Base-by-base conservation (phyloP, 2,113 vertebrate genomes). In the Henicopernis longicauda region DNA sequence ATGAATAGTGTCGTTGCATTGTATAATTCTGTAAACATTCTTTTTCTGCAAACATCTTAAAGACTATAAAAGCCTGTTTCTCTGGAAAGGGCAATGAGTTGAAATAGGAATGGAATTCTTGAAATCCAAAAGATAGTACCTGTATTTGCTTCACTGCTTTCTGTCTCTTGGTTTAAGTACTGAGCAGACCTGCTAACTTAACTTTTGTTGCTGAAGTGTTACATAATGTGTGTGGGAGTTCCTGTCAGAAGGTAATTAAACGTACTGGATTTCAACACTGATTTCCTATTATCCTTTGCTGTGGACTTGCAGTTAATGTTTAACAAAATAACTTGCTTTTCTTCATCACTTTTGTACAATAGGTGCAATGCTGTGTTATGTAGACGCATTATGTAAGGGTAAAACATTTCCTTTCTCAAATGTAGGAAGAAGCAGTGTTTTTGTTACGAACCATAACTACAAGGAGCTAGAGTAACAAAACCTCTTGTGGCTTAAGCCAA, bases 201-300 rank as follows among this genome's bases (percentile, higher is more conserved):
- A 76, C 52, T 79, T 84, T 54, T 84, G 49, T 86, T 82, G 66
- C 84, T 92, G 58, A 66, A 47, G 55, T 38, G 58, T 95, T 95
- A 45, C 8, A 8, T 90, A 93, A 82, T 4, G 47, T 93, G 85
- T 65, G 92, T 40, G n/a, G 78, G 96, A 82, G 90, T 85, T 94
- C 71, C 70, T 95, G 90, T 91, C 95, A 96, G 36, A 69, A 89
- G 57, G 62, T 85, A 67, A 80, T 87, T 90, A 72, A 69, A 7
- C 23, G 67, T 81, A 32, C 90, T 82, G 66, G 61, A 21, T 91
- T 97, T 73, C 70, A 96, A 84, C 89, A 71, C 83, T 36, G 69
- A 63, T 90, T 91, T 97, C 58, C 71, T 97, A 13, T 96, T 94
- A 62, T 69, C 71, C 67, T 95, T n/a, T 90, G 66, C 61, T 1